Evolutionary conservation across 2,888 invertebrate genomes (phyloP), one percentile per base, ranked within the genome.

Genomic region (Branchellion lobata): DNA sequence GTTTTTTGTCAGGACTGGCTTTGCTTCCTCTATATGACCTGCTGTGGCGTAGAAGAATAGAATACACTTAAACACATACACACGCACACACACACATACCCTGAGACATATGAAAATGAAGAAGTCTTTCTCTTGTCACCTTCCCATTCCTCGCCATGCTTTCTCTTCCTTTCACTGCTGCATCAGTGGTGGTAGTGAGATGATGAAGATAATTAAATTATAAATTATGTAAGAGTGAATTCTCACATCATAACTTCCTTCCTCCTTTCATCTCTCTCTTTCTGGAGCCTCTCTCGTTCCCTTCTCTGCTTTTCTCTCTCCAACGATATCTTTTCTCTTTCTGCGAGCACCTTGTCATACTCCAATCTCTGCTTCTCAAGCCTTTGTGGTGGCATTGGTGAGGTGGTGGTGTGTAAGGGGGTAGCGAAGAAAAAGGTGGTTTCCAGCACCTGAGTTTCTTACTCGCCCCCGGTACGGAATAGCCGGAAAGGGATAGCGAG

Each of bases 251-350:
- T 40, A 29, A 77, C 14, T 33, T 75, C 65, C 29, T 73, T 57
- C 69, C 68, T 79, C 80, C 95, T 88, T 85, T 95, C 94, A 84
- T 94, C 90, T 84, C 94, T 91, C 86, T 95, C 95, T 84, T 92
- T 82, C 81, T 88, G 88, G 51, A 88, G 84, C 75, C 87, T 86
- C 83, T 87, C 92, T 91, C 74, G 71, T 47, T 83, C 83, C 27
- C 83, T 69, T 24, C 77, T 57, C 75, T 79, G 80, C 65, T 81
- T 69, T 71, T 83, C 83, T 33, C 83, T 87, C 84, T 91, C 91
- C 77, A 91, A 36, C 91, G 93, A 91, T 85, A 82, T 40, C 14
- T 81, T 68, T 57, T 84, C 83, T 29, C 82, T 79, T 80, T 86
- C 85, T 72, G 82, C 84, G 86, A 96, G 96, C 78, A 86, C 80